Conservation (phyloP, 2,797 vertebrate genomes). For the Peromyscus aztecus region DNA sequence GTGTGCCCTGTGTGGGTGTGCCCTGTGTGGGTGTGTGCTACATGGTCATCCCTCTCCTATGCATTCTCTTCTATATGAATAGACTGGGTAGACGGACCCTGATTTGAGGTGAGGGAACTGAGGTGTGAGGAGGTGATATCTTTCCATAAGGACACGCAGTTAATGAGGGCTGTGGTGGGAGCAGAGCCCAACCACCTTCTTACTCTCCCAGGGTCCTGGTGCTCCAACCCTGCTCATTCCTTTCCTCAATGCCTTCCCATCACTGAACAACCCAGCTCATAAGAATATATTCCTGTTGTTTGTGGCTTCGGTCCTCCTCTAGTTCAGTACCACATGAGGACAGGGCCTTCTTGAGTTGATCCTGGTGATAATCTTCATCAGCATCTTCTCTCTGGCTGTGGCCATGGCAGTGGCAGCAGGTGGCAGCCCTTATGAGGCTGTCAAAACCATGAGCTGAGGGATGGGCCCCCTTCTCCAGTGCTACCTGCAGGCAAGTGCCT, state of each 20-base stretch:
- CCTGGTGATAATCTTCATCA: not conserved
- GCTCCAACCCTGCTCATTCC: not conserved
- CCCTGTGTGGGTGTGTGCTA: not conserved
- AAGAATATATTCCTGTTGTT: not conserved
- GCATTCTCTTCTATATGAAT: not conserved
- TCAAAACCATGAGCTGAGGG: not conserved
- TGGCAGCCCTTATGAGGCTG: not conserved
- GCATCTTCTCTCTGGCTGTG: not conserved
- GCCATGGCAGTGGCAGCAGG: not conserved
- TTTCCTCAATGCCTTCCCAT: not conserved
- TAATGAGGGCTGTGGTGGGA: not conserved
- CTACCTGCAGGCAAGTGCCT: not conserved
- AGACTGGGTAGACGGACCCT: not conserved
- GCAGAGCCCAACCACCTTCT: not conserved
- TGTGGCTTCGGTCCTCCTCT: not conserved
- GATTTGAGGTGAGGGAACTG: not conserved
- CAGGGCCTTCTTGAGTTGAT: not conserved
- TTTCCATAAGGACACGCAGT: not conserved
- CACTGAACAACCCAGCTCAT: not conserved
- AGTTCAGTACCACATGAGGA: not conserved
- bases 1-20: not conserved
- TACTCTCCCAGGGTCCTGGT: not conserved
- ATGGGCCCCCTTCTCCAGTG: not conserved
- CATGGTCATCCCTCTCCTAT: not conserved
- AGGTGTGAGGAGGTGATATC: not conserved